A percentile compares a stretch with the other conserved stretches of the same genome.
Conservation (phyloP, 2,113 vertebrate genomes). For the Neodontobutis hainanensis region DNA sequence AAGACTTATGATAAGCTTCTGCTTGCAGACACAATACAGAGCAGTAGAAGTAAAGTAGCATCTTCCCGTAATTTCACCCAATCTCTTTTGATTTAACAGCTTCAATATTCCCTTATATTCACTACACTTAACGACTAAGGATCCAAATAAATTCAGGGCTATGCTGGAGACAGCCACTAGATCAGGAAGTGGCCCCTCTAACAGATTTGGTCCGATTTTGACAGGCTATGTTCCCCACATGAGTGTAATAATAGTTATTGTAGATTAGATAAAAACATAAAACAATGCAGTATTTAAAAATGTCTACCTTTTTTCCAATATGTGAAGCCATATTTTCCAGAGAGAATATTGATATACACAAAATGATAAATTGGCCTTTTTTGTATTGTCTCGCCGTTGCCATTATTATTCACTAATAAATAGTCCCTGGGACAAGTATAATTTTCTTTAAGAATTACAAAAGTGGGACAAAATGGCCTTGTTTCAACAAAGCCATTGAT, state of each 20-base stretch:
- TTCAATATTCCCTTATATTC: slow-evolving; percentile 32
- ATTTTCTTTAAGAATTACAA: slow-evolving; percentile 17
- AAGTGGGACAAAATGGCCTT: slow-evolving; percentile 23
- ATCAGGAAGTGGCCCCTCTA: slow-evolving; percentile 47
- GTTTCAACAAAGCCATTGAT: slow-evolving; percentile 37
- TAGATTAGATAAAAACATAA: neutral
- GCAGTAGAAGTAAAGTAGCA: slow-evolving; percentile 56
- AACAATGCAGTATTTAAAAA: neutral
- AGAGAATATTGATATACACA: slow-evolving; percentile 2
- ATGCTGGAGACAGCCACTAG: slow-evolving; percentile 29
- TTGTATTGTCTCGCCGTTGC: slow-evolving; percentile 13
- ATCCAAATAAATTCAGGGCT: slow-evolving; percentile 60
- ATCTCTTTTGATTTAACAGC: slow-evolving; percentile 39
- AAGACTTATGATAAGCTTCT: slow-evolving; percentile 66
- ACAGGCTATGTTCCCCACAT: slow-evolving; percentile 22
- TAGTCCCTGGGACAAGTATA: slow-evolving; percentile 8
- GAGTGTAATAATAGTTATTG: neutral
- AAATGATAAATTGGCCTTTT: slow-evolving; percentile 5
- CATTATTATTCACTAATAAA: slow-evolving; percentile 14
- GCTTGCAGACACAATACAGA: slow-evolving; percentile 57
- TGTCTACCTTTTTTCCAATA: slow-evolving; percentile 4
- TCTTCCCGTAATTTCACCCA: slow-evolving; percentile 35
- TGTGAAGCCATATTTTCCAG: slow-evolving; percentile 43
- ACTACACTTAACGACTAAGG: slow-evolving; percentile 52
- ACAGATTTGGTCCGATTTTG: slow-evolving; percentile 19